phyloP scores from a whole-genome alignment of 2,888 invertebrate genomes.

The Trissolcus brochymenae region DNA sequence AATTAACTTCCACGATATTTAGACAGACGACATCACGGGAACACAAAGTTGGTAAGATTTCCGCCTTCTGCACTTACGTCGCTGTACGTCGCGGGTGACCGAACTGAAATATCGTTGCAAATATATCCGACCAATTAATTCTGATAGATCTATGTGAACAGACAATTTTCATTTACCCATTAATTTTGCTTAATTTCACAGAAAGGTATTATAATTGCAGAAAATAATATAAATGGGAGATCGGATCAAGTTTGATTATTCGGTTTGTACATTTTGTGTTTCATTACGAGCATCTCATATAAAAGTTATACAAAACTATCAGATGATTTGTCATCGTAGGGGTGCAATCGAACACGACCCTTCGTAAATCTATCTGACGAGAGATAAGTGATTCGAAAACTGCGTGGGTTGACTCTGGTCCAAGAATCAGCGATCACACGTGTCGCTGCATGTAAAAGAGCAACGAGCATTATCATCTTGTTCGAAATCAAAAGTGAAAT shows the following conservation, averaged over 20 bases:
- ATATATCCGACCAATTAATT: constrained; percentile 41
- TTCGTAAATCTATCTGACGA: constrained; percentile 47
- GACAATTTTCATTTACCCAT: too few species aligned
- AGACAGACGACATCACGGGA: constrained; percentile 26
- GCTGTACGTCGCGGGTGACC: constrained; percentile 24
- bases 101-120: constrained; percentile 38
- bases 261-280: constrained; percentile 18
- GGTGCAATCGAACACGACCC: constrained; percentile 48
- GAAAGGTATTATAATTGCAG: constrained; percentile 7
- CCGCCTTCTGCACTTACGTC: constrained; percentile 14
- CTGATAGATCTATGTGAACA: constrained; percentile 27
- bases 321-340: constrained; percentile 49
- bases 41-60: constrained; percentile 45
- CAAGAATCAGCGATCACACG: constrained; percentile 37
- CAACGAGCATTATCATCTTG: constrained; percentile 36
- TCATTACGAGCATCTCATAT: constrained; percentile 18
- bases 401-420: constrained; percentile 47
- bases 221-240: neutral
- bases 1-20: constrained; percentile 55
- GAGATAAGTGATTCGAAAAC: constrained; percentile 46
- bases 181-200: constrained; percentile 38
- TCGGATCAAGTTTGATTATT: too few species aligned
- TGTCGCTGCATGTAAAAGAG: constrained; percentile 44
- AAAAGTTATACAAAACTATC: constrained; percentile 42
- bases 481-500: constrained; percentile 27